phyloP scores from a whole-genome alignment of 1,140 invertebrate genomes.

The Drosophila guanche region DNA sequence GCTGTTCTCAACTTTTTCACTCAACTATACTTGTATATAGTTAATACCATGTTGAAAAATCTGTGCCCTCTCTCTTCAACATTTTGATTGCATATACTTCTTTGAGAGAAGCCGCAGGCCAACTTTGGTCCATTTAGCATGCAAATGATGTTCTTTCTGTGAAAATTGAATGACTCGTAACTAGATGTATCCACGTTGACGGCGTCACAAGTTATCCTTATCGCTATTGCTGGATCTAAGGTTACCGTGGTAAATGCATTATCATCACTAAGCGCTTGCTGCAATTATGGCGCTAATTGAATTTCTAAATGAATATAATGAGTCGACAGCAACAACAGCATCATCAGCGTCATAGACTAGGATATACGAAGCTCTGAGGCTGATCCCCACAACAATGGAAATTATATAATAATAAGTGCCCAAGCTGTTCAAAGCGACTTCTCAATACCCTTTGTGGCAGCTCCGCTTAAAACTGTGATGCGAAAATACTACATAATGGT shows the following conservation, averaged over 20 bases:
- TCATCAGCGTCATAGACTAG: constrained; percentile 19
- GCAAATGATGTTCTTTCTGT: constrained; percentile 36
- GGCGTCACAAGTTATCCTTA: constrained; percentile 17
- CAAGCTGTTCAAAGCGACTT: neutral
- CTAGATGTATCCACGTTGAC: neutral
- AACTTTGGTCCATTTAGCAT: constrained; percentile 44
- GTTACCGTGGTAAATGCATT: constrained; percentile 59
- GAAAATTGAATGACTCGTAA: constrained; percentile 25
- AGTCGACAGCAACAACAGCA: constrained; percentile 64
- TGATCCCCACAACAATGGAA: constrained; percentile 14
- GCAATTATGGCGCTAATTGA: constrained; percentile 76
- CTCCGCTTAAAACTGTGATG: no score
- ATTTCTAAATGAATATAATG: constrained; percentile 77
- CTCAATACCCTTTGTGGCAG: neutral
- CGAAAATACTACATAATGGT: no score
- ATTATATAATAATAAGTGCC: constrained; percentile 10
- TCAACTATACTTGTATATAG: neutral
- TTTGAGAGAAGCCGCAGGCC: neutral
- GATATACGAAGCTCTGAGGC: constrained; percentile 45
- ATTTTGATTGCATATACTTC: constrained; percentile 15
- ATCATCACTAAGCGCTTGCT: constrained; percentile 75
- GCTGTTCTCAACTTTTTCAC: no score
- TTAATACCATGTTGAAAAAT: neutral
- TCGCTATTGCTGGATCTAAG: constrained; percentile 7
- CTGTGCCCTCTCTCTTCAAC: no score